Percentiles rank a stretch among this genome's conserved stretches.
These are phyloP conservation scores for Chelon labrosus DNA, from an alignment of 2,797 vertebrate genomes.

Conservation along the genomic window DNA sequence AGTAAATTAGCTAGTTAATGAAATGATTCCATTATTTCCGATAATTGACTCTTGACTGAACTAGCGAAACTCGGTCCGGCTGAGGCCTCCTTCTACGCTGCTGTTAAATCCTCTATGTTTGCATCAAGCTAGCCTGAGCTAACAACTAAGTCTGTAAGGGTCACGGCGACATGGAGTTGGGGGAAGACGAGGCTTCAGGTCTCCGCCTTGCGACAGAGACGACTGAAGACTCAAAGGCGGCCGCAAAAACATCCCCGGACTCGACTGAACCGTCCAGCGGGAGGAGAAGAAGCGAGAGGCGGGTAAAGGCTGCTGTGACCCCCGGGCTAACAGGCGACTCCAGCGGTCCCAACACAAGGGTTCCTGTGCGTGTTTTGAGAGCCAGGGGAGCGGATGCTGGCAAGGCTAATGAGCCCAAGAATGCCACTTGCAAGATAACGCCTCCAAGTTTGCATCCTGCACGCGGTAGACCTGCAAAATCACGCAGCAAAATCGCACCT, in stretches of 20 bases:
- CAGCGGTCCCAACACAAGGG: neutral
- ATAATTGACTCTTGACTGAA: slow-evolving; percentile 7
- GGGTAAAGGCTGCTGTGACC: neutral
- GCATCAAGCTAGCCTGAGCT: slow-evolving; percentile 2
- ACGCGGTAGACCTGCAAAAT: slow-evolving; percentile 18
- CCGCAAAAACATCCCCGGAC: slow-evolving; percentile 48
- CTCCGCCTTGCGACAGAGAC: neutral
- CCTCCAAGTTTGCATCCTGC: neutral
- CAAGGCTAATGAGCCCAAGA: neutral
- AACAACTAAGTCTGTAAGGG: neutral
- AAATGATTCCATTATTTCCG: neutral
- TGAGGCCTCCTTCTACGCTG: slow-evolving; percentile 23
- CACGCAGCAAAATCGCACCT: slow-evolving; percentile 14
- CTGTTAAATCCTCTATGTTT: neutral
- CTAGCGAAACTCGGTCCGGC: slow-evolving; percentile 37
- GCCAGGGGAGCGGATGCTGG: slow-evolving; percentile 2
- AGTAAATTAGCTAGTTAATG: neutral
- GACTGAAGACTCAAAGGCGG: slow-evolving; percentile 21
- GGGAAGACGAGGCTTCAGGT: slow-evolving; percentile 7
- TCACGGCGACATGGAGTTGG: slow-evolving; percentile 16
- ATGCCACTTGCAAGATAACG: neutral
- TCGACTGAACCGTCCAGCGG: slow-evolving; percentile 32
- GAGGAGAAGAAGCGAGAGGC: slow-evolving; percentile 28
- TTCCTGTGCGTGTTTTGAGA: slow-evolving; percentile 47
- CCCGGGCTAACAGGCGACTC: neutral